These are phyloP conservation scores for Agonopterix heracliana DNA, from an alignment of 2,888 invertebrate genomes.

Conservation along the genomic window DNA sequence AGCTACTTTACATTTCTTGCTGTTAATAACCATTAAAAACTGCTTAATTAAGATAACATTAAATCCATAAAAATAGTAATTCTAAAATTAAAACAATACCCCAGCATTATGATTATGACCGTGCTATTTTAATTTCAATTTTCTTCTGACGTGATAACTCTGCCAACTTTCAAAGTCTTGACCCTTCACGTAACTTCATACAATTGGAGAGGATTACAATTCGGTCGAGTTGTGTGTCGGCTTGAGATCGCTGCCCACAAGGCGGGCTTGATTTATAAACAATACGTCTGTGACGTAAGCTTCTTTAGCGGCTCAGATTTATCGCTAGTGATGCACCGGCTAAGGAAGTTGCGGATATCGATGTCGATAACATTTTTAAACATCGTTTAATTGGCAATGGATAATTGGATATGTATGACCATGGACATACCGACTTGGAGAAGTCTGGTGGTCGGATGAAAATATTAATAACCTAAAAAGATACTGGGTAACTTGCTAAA, in stretches of 20 bases:
- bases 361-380: constrained; percentile 19
- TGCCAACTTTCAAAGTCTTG: not conserved
- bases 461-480: too few species aligned
- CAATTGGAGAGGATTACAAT: not conserved
- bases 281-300: constrained; percentile 75
- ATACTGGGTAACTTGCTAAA: too few species aligned
- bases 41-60: not conserved
- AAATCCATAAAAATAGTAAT: not conserved
- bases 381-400: not conserved
- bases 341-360: constrained; percentile 29
- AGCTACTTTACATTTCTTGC: too few species aligned
- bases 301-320: constrained; percentile 74
- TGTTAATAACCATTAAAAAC: too few species aligned
- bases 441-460: too few species aligned
- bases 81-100: constrained; percentile 14
- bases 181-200: not conserved
- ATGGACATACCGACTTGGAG: too few species aligned
- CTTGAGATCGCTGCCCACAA: constrained; percentile 31
- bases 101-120: constrained; percentile 14
- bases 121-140: constrained; percentile 17
- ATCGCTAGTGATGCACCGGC: constrained; percentile 53
- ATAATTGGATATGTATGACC: too few species aligned
- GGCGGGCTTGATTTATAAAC: constrained; percentile 69
- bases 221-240: constrained; percentile 13
- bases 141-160: constrained; percentile 10